These are phyloP conservation scores for Phalloptychus januarius DNA, from an alignment of 2,797 vertebrate genomes.

Conservation along the genomic window DNA sequence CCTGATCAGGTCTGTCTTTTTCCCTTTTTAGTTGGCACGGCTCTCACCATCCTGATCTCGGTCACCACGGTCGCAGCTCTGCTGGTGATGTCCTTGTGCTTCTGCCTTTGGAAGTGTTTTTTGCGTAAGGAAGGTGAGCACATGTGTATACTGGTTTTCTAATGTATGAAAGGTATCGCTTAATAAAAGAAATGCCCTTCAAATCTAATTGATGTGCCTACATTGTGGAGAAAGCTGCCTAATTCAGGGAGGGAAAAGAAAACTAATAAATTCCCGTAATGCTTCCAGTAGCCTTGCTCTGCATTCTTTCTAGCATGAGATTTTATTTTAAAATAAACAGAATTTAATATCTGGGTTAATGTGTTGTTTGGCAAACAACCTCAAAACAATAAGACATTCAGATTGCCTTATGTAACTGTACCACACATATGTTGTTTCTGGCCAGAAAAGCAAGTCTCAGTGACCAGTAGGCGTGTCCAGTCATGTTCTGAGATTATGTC, in stretches of 20 bases:
- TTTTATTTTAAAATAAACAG: slow-evolving; percentile 15
- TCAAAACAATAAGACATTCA: slow-evolving; percentile 4
- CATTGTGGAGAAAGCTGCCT: background rate
- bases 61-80: slow-evolving; percentile 83
- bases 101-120: slow-evolving; percentile 86
- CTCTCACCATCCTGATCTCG: slow-evolving; percentile 84
- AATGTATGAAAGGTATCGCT: background rate
- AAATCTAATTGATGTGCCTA: background rate
- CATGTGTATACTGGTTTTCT: background rate
- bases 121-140: slow-evolving; percentile 79
- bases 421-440: background rate
- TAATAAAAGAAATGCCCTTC: background rate
- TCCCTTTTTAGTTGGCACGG: slow-evolving; percentile 76
- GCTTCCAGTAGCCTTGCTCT: background rate
- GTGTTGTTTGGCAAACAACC: slow-evolving; percentile 19
- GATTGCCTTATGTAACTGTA: background rate
- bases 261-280: background rate
- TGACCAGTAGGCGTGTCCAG: background rate
- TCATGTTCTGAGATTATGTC: background rate
- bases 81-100: slow-evolving; percentile 82
- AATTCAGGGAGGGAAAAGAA: background rate
- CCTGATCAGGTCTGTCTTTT: slow-evolving; percentile 12
- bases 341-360: slow-evolving; percentile 3
- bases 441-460: slow-evolving; percentile 1
- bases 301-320: background rate